Percentiles rank a stretch among this genome's conserved stretches.
Conservation (phyloP, 2,113 vertebrate species). For the Scomber japonicus region DNA sequence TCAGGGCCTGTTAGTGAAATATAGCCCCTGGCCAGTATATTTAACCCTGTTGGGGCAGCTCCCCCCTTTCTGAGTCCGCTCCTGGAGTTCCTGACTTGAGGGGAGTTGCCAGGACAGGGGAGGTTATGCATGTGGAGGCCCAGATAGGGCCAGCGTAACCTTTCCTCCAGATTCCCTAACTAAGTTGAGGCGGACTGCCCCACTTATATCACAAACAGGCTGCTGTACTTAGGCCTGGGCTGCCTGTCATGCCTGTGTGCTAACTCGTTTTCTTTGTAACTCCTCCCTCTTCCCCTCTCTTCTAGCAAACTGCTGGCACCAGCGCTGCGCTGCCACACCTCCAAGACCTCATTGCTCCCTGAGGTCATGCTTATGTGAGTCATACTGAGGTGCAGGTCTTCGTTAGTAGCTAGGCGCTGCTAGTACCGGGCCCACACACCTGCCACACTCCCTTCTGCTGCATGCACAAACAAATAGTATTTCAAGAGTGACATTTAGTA, state of each 20-base stretch:
- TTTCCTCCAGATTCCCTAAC: conserved; percentile 81
- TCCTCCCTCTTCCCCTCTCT: conserved; percentile 52
- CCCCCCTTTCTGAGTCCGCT: conserved; percentile 52
- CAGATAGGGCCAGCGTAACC: conserved; percentile 74
- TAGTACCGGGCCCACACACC: conserved; percentile 48
- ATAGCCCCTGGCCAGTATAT: conserved; percentile 69
- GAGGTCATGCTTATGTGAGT: conserved; percentile 76
- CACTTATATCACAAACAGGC: conserved; percentile 79
- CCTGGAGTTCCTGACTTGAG: conserved; percentile 62
- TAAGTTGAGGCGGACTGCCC: conserved; percentile 69
- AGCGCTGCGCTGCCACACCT: conserved; percentile 39
- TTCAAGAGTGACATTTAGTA: conserved; percentile 7
- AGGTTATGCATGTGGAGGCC: conserved; percentile 69
- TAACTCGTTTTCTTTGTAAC: conserved; percentile 55
- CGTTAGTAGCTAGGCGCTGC: conserved; percentile 21
- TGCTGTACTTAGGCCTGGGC: conserved; percentile 53
- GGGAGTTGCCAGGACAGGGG: conserved; percentile 63
- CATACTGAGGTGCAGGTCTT: conserved; percentile 58
- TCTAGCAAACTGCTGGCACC: conserved; percentile 55
- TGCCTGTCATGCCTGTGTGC: conserved; percentile 68
- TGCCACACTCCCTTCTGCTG: conserved; percentile 43
- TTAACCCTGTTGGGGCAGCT: conserved; percentile 66
- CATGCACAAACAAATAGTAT: conserved; percentile 28
- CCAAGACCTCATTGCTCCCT: conserved; percentile 58
- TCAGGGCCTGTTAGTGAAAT: conserved; percentile 50